phyloP scores from a whole-genome alignment of 2,113 vertebrate genomes.

The Hippopotamus amphibius region DNA sequence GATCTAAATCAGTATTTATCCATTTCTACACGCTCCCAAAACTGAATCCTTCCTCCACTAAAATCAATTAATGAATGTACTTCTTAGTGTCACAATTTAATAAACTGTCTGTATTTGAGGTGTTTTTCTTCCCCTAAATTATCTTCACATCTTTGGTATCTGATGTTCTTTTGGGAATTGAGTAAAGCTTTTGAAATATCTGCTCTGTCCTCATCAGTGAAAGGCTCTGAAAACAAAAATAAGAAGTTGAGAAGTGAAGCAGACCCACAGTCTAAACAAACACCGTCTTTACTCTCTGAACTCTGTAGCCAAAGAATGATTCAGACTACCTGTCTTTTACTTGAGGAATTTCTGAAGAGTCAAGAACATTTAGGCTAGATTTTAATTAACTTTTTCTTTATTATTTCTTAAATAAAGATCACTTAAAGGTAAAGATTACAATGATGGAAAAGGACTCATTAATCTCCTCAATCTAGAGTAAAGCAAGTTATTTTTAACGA shows the following conservation, averaged over 20 bases:
- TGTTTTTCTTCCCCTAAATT: neutral
- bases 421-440: neutral
- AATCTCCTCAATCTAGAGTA: conserved; percentile 6
- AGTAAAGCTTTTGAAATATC: neutral
- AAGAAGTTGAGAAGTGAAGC: neutral
- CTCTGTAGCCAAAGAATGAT: neutral
- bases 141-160: neutral
- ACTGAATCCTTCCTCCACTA: neutral
- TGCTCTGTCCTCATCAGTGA: neutral
- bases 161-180: neutral
- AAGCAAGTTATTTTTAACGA: neutral
- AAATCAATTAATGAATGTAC: neutral
- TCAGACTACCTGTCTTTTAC: neutral
- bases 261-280: neutral
- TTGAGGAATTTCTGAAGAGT: neutral
- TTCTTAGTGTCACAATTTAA: neutral
- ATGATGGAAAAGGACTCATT: neutral
- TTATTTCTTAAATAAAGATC: conserved; percentile 29
- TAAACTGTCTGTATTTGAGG: neutral
- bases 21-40: neutral
- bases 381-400: neutral
- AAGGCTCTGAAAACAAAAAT: neutral
- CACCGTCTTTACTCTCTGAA: neutral
- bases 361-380: neutral
- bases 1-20: neutral